These are phyloP conservation scores for Yponomeuta sedellus DNA, from an alignment of 2,888 invertebrate genomes.

Conservation along the genomic window DNA sequence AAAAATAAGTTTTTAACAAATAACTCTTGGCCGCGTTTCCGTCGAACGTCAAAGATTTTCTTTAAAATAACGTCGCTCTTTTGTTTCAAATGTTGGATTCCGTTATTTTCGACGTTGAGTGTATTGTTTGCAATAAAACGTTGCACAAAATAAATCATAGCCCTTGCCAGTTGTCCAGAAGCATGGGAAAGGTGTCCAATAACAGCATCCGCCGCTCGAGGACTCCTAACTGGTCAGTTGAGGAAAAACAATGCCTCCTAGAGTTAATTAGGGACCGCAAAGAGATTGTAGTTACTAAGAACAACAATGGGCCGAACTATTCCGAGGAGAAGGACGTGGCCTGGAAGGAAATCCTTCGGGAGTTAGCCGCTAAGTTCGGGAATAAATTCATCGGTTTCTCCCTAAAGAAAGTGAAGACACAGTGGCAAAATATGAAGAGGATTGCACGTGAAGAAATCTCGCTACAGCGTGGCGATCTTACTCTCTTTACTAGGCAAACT, in stretches of 20 bases:
- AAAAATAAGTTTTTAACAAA: constrained; percentile 13
- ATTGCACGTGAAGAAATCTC: constrained; percentile 64
- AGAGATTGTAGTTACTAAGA: constrained; percentile 58
- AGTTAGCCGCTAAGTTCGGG: constrained; percentile 52
- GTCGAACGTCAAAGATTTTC: constrained; percentile 10
- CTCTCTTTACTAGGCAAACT: constrained; percentile 52
- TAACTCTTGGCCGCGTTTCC: constrained; percentile 2
- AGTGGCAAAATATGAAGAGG: constrained; percentile 73
- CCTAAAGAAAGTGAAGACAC: constrained; percentile 67
- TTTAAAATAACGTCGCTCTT: constrained; percentile 26
- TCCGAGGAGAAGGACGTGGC: constrained; percentile 66
- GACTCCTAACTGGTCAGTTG: constrained; percentile 66
- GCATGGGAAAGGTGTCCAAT: constrained; percentile 56
- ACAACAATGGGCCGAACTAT: constrained; percentile 60
- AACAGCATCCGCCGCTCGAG: constrained; percentile 47
- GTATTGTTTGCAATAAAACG: constrained; percentile 72
- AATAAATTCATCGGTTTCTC: constrained; percentile 57
- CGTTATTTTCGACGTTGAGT: constrained; percentile 69
- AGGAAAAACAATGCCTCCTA: constrained; percentile 65
- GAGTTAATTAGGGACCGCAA: constrained; percentile 63
- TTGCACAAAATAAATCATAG: constrained; percentile 67
- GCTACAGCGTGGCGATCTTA: constrained; percentile 40
- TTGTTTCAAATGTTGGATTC: constrained; percentile 72
- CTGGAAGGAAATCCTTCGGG: constrained; percentile 62
- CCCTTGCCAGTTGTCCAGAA: constrained; percentile 37